phyloP scores from a whole-genome alignment of 2,888 invertebrate genomes.

The Lamellibrachia columna region DNA sequence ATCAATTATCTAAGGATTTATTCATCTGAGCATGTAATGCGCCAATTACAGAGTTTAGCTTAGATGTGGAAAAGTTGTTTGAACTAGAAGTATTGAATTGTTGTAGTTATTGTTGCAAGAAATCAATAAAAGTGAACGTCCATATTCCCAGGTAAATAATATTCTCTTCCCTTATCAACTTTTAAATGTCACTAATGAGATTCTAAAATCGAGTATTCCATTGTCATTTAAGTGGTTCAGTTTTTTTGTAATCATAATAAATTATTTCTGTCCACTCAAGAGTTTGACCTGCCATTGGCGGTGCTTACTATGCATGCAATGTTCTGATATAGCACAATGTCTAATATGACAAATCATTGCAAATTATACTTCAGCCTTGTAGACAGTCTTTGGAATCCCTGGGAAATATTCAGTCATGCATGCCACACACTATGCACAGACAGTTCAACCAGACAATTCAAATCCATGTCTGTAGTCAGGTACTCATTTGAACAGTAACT shows the following conservation, averaged over 20 bases:
- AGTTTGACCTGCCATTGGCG: too few species aligned
- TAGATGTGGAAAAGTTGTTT: neutral
- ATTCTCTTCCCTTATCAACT: neutral
- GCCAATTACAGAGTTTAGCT: neutral
- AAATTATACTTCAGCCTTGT: too few species aligned
- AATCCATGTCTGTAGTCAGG: neutral
- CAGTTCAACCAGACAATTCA: neutral
- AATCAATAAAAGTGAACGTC: constrained; percentile 1
- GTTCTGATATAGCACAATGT: too few species aligned
- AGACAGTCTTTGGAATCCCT: neutral
- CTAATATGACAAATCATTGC: too few species aligned
- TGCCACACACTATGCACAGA: neutral
- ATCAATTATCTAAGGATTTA: neutral
- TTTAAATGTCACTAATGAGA: neutral
- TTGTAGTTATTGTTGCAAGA: neutral
- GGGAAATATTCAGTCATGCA: neutral
- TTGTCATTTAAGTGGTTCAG: neutral
- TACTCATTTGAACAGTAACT: neutral
- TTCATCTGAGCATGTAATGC: neutral
- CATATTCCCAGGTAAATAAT: neutral
- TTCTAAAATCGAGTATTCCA: neutral
- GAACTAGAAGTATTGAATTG: constrained; percentile 6
- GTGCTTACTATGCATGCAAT: too few species aligned
- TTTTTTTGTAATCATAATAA: neutral
- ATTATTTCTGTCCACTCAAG: neutral